phyloP scores from a whole-genome alignment of 2,888 invertebrate genomes.

The Hartigia nigra region DNA sequence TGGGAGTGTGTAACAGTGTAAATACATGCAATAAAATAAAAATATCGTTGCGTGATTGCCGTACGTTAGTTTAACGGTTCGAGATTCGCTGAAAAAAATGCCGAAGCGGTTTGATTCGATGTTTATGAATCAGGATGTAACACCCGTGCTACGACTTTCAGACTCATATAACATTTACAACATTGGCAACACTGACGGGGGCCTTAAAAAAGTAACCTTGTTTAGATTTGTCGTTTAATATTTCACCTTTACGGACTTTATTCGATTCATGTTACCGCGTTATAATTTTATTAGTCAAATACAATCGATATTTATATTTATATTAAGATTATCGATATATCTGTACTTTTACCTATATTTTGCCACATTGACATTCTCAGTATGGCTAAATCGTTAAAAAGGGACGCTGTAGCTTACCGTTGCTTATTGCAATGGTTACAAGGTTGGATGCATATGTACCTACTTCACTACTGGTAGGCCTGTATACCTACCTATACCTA shows the following conservation, averaged over 20 bases:
- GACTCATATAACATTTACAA: background rate
- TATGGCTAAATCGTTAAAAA: background rate
- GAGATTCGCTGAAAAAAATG: background rate
- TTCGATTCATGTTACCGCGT: background rate
- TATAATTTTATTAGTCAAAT: background rate
- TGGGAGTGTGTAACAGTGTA: background rate
- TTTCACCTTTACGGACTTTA: background rate
- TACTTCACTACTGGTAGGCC: background rate
- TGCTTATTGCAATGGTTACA: constrained; percentile 52
- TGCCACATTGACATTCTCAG: background rate
- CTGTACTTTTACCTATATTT: background rate
- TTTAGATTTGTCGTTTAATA: background rate
- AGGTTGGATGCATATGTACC: constrained; percentile 38
- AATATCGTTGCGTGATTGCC: background rate
- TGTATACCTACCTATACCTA: constrained; percentile 29
- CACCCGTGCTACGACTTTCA: background rate
- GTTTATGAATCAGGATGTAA: background rate
- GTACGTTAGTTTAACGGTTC: background rate
- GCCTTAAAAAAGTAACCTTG: background rate
- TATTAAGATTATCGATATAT: background rate
- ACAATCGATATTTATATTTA: background rate
- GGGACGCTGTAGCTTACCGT: constrained; percentile 1
- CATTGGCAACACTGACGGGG: background rate
- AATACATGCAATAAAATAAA: background rate
- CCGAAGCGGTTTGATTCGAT: background rate